Percentiles rank a stretch among this genome's conserved stretches.
Evolutionary conservation across 2,797 vertebrate genomes (phyloP).

Genomic region (Heteromormyrus szaboi): DNA sequence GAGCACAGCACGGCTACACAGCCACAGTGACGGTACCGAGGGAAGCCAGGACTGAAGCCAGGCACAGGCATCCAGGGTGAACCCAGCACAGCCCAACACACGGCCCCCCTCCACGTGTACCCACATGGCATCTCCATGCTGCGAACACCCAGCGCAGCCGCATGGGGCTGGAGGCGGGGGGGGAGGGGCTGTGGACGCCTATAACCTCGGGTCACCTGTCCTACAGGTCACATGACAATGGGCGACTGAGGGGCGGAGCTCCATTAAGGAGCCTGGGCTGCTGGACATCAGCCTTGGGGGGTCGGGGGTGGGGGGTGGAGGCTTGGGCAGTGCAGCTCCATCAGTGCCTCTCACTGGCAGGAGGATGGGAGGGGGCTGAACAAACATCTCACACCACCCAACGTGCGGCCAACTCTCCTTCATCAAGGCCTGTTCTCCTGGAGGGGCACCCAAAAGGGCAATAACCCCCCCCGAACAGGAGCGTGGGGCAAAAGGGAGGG

Average conservation of each 20-base stretch:
- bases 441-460: constrained; percentile 36
- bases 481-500: constrained; percentile 29
- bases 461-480: constrained; percentile 34
- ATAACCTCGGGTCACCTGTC: background rate
- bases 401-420: constrained; percentile 30
- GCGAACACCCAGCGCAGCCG: background rate
- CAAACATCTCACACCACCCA: constrained; percentile 35
- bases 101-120: background rate
- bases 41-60: constrained; percentile 23
- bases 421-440: constrained; percentile 35
- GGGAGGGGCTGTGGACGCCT: background rate
- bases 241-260: background rate
- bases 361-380: background rate
- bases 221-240: background rate
- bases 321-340: constrained; percentile 37
- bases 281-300: constrained; percentile 32
- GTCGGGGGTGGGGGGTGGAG: constrained; percentile 36
- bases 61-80: constrained; percentile 22
- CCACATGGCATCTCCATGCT: background rate
- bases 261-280: background rate
- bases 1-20: constrained; percentile 11
- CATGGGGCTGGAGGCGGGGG: background rate
- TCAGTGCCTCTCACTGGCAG: background rate
- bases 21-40: constrained; percentile 1
- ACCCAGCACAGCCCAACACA: constrained; percentile 28